Evolutionary conservation across 1,140 invertebrate species (phyloP).

Genomic region (Parapsyche elsis): DNA sequence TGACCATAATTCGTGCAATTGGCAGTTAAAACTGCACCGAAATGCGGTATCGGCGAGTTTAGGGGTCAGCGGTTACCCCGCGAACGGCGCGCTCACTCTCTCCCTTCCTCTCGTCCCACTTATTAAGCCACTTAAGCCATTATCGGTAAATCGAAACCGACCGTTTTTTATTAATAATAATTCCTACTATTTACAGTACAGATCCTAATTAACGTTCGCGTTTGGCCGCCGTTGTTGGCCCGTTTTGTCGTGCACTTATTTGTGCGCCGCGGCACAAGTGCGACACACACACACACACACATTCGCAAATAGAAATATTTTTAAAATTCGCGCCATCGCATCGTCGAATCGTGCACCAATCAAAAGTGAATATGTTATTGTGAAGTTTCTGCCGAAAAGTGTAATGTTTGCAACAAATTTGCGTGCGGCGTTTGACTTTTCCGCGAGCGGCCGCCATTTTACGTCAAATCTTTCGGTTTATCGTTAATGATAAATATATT

Average conservation of each 20-base stretch:
- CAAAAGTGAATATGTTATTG: neutral
- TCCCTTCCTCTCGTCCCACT: slow-evolving; percentile 14
- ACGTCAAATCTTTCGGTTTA: neutral
- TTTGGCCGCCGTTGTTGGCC: slow-evolving; percentile 35
- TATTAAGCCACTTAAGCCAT: slow-evolving; percentile 55
- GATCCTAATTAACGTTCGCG: slow-evolving; percentile 55
- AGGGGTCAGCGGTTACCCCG: slow-evolving; percentile 18
- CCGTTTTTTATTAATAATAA: slow-evolving; percentile 56
- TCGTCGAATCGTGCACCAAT: slow-evolving; percentile 2
- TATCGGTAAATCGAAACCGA: slow-evolving; percentile 55
- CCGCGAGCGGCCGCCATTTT: neutral
- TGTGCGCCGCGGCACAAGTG: slow-evolving; percentile 27
- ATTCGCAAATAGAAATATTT: neutral
- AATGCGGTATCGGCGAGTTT: neutral
- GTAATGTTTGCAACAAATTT: neutral
- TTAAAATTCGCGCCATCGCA: neutral
- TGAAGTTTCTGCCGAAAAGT: neutral
- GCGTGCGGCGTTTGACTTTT: neutral
- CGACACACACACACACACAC: neutral
- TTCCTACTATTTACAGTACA: slow-evolving; percentile 56
- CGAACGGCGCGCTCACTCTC: slow-evolving; percentile 23
- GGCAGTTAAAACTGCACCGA: slow-evolving; percentile 50
- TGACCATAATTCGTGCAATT: slow-evolving; percentile 47
- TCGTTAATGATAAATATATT: no score
- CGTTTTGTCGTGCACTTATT: slow-evolving; percentile 52